Base-by-base conservation (phyloP, 23 tunicate genomes). In the Trididemnum clinides region DNA sequence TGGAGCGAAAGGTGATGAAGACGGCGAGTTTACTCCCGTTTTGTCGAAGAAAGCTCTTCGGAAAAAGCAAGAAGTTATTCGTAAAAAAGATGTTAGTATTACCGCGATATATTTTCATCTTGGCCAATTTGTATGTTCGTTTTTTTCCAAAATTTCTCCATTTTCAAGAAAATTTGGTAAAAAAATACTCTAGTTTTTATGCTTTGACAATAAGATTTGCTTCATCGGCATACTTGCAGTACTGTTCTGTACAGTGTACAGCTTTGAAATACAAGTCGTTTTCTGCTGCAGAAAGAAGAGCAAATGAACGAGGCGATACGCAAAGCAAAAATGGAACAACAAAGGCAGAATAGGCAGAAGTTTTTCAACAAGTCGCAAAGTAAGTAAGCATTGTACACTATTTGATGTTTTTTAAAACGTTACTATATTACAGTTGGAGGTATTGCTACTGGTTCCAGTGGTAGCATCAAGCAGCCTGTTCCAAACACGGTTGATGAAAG, bases 1-100 rank as follows among this genome's bases (percentile, higher is more conserved):
- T 59, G 25, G 20, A 3, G 22, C 20, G 22, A 28, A 66, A 28
- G 85, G 30, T 34, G 90, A 72, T 33, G 94, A 94, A 32, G 90
- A 82, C n/a, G 98, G 89, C 50, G 98, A 90, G 1, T 94, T 94
- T 78, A 94, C 98, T 28, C 93, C 92, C 0, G 98, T 94, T 27
- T 76, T 94, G 33, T 94, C 98, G 2, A 89, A 88, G 64, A 81
- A 92, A 89, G 83, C 88, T 2, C 76, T 66, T 33, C 86, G 87
- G 70, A 94, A 94, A 50, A 72, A 79, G 49, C 90, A 89, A 38
- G 95, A 88, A 66, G 84, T 44, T 33, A 86, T 79, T 2, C 81
- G 92, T 49, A 94, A 89, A 54, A 91, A 94, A 80, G 93, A 88
- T 75, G 98, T 93, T 33, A 80, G 89, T 5, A 44, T 10, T 7